Base-by-base conservation (phyloP, 2,888 invertebrate species). In the Caenorhabditis auriculariae region DNA sequence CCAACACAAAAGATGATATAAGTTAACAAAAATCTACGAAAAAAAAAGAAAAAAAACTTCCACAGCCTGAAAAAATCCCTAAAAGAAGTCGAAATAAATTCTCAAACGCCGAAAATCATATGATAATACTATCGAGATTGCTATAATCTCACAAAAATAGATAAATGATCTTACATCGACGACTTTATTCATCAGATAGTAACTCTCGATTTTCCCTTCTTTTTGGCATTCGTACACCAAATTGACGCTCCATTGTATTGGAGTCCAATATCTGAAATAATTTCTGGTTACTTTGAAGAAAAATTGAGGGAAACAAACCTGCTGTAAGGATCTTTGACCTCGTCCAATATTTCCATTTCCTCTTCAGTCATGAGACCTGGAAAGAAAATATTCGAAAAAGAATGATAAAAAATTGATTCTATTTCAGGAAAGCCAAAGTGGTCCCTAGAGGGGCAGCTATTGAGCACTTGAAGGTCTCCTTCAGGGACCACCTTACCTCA, bases 301-400 rank as follows among this genome's bases (percentile, higher is more conserved):
- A 44, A 9, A 24, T 9, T 23, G 7, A 26, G 15, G 17, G 15
- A 12, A n/a, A 17, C 35, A 9, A 15, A 65, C 61, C 67, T 53
- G 48, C 72, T 72, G 51, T 73, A 73, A 4, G 72, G 71, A 46
- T 78, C 78, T 35, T 74, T 73, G 29, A 76, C 72, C n/a, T 69
- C 60, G 26, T 69, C 72, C 23, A 73, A 51, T 37, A 70, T 66
- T 23, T 70, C 69, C 70, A 67, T 67, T 28, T 73, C 73, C 32
- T 73, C 73, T 15, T 69, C 65, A 6, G 70, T 70, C 65, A 73
- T 65, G 26, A 73, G 44, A 24, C 72, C 72, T 63, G 21, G 29
- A 50, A 26, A 52, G 28, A 39, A 24, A 21, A 56, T n/a, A n/a
- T n/a, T n/a, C n/a, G n/a, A n/a, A n/a, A n/a, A n/a, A n/a, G n/a